Base-by-base conservation (phyloP, 2,797 vertebrate species). In the Crocidura indochinensis region DNA sequence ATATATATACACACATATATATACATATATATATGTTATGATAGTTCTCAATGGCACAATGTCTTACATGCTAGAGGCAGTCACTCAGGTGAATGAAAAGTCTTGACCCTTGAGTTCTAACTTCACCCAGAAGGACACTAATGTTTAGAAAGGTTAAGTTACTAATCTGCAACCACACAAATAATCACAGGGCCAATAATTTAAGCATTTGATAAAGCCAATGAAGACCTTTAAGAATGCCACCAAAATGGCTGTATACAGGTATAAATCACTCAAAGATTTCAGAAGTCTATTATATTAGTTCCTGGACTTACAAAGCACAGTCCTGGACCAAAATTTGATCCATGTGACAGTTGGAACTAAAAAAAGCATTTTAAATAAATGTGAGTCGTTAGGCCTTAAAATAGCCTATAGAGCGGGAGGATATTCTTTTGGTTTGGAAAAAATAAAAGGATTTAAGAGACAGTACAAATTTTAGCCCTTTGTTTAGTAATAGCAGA, bases 381-480 rank as follows among this genome's bases (percentile, higher is more conserved):
- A 51, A 78, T 49, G 88, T 24, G 14, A 69, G 91, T 83, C 82
- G 38, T 68, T 71, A 51, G 22, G 77, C 12, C 47, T 78, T 78
- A 80, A 95, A 93, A 91, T 84, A 90, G 49, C 27, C 29, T 81
- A 4, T 68, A 86, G 49, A 88, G 51, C 79, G 47, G 19, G 82
- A 38, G 20, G 0, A 0, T 46, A 46, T 60, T 8, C 3, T 87
- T 83, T 90, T 71, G 77, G 29, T 88, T 87, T 85, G 60, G 56
- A 68, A 81, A 92, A 38, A 38, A 38, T 38, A 91, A 82, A 12
- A 87, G 26, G 10, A 51, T 86, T 88, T 69, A 65, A 87, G 27
- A 80, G 14, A 75, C n/a, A 49, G 20, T 65, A 84, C 44, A 75
- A 93, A 47, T 69, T 51, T 68, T 31, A 81, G 29, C 29, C 11